Evolutionary conservation across 2,797 vertebrate genomes (phyloP).

Genomic region (Eutrigla gurnardus): DNA sequence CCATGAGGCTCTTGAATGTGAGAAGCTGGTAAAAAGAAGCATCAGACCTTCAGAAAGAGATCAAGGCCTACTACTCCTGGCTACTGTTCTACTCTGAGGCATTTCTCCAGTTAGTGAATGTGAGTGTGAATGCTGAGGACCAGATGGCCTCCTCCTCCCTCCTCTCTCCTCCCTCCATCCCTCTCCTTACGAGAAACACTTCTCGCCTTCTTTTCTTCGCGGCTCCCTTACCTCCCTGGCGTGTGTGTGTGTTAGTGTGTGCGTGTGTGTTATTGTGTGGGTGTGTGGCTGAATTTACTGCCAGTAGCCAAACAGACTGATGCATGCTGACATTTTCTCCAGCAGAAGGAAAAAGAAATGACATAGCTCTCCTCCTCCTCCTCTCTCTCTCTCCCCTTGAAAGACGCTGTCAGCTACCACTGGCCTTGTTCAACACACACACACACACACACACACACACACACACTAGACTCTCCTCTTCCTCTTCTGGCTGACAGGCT

Average conservation of each 20-base stretch:
- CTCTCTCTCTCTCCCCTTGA: constrained; percentile 50
- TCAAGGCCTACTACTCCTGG: constrained; percentile 55
- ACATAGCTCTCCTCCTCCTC: constrained; percentile 43
- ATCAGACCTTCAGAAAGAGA: constrained; percentile 61
- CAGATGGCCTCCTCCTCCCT: constrained; percentile 76
- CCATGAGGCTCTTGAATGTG: constrained; percentile 40
- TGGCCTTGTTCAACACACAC: constrained; percentile 63
- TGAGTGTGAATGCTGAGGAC: constrained; percentile 67
- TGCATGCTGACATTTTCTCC: constrained; percentile 83
- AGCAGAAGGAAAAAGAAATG: constrained; percentile 57
- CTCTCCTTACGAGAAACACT: constrained; percentile 55
- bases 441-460: constrained; percentile 19
- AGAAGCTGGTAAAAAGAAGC: constrained; percentile 50
- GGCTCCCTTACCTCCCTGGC: constrained; percentile 68
- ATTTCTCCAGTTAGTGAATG: constrained; percentile 53
- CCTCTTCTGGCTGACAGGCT: constrained; percentile 52
- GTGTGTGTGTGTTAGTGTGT: constrained; percentile 19
- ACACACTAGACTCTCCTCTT: constrained; percentile 21
- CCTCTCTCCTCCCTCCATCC: constrained; percentile 40
- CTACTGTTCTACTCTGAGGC: constrained; percentile 54
- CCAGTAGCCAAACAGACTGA: constrained; percentile 80
- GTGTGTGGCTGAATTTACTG: constrained; percentile 68
- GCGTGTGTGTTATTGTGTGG: constrained; percentile 49
- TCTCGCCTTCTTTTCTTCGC: constrained; percentile 71
- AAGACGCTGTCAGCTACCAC: constrained; percentile 72